Conservation (phyloP, 2,888 invertebrate species). For the Lycaena phlaeas region DNA sequence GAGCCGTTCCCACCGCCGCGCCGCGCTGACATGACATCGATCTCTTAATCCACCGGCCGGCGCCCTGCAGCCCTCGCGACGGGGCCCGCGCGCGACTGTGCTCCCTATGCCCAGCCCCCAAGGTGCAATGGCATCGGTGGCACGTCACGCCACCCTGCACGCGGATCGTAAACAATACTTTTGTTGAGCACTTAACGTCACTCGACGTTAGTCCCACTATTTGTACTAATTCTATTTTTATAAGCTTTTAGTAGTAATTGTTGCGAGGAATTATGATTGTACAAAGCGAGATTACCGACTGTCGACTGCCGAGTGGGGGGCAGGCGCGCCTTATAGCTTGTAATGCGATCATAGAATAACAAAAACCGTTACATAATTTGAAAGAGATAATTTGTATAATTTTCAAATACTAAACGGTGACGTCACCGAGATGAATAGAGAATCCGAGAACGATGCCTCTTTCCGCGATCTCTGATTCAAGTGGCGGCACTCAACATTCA, state of each 20-base stretch:
- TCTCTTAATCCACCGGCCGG: conserved; percentile 36
- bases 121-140: too few species aligned
- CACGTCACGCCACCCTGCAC: too few species aligned
- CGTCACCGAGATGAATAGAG: too few species aligned
- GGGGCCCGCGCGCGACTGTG: conserved; percentile 15
- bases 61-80: conserved; percentile 24
- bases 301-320: conserved; percentile 7
- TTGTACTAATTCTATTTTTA: conserved; percentile 60
- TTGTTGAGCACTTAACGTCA: conserved; percentile 59
- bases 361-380: too few species aligned
- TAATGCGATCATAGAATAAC: too few species aligned
- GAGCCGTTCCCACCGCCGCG: conserved; percentile 15
- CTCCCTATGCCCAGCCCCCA: conserved; percentile 16
- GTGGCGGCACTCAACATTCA: too few species aligned
- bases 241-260: conserved; percentile 39
- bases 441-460: too few species aligned
- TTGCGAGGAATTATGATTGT: conserved; percentile 26
- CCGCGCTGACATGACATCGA: conserved; percentile 29
- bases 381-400: too few species aligned
- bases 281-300: conserved; percentile 26
- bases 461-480: too few species aligned
- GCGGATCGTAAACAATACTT: conserved; percentile 32
- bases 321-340: too few species aligned
- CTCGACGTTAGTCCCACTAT: conserved; percentile 41
- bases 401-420: too few species aligned